These are phyloP conservation scores for Jaculus jaculus DNA, from an alignment of 2,113 vertebrate genomes.

Conservation along the genomic window DNA sequence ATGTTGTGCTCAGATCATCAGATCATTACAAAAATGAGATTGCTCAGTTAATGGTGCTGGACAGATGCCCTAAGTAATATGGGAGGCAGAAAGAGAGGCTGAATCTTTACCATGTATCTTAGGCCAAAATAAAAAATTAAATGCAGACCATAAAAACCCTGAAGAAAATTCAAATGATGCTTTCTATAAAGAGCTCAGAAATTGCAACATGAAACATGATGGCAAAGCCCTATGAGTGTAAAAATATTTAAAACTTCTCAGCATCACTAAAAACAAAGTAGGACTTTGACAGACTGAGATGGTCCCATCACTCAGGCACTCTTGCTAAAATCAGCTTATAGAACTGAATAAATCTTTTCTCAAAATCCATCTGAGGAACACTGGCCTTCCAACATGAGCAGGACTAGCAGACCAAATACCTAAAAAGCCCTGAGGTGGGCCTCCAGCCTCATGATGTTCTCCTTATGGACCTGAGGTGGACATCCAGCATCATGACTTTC, in stretches of 20 bases:
- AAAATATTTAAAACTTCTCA: constrained; percentile 28
- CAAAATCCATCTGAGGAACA: neutral
- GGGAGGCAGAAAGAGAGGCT: neutral
- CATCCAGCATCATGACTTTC: neutral
- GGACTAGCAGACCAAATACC: accelerated
- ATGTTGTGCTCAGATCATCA: neutral
- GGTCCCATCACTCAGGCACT: no score
- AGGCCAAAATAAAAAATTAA: constrained; percentile 14
- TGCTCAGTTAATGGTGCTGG: neutral
- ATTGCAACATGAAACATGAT: neutral
- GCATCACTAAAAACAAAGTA: neutral
- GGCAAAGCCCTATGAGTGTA: neutral
- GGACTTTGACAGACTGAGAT: no score
- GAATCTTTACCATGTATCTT: neutral
- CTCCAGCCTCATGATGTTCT: neutral
- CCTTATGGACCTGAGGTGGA: accelerated
- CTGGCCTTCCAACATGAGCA: neutral
- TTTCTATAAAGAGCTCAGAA: constrained; percentile 50
- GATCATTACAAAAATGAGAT: neutral
- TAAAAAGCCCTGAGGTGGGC: neutral
- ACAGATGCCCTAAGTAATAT: neutral
- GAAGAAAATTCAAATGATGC: neutral
- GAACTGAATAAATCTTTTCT: neutral
- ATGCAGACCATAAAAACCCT: neutral
- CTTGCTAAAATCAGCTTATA: neutral